These are phyloP conservation scores for Urocyon cinereoargenteus DNA, from an alignment of 2,797 vertebrate genomes.

Conservation along the genomic window DNA sequence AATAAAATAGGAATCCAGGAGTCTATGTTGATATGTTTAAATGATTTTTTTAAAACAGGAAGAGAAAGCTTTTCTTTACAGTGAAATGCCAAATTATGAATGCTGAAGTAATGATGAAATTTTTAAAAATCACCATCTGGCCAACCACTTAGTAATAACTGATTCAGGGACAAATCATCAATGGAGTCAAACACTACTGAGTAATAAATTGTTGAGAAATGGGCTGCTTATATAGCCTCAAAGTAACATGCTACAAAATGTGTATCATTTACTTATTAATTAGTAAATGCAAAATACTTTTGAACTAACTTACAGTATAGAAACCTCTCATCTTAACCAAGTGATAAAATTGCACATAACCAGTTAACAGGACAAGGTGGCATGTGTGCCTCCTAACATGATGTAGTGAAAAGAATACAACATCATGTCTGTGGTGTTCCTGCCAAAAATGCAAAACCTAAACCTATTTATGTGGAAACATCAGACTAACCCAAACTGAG, in stretches of 20 bases:
- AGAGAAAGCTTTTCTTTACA: conserved; percentile 45
- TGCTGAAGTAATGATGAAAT: conserved; percentile 51
- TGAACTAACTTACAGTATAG: conserved; percentile 14
- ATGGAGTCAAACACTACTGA: conserved; percentile 19
- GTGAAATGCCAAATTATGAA: conserved; percentile 59
- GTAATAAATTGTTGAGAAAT: conserved; percentile 40
- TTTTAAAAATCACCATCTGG: conserved; percentile 65
- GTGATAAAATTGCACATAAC: conserved; percentile 6
- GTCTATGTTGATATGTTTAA: background rate
- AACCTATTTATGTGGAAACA: conserved; percentile 35
- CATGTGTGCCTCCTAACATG: background rate
- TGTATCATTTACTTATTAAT: conserved; percentile 10
- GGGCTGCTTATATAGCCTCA: conserved; percentile 22
- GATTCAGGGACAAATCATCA: conserved; percentile 57
- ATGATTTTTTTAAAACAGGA: background rate
- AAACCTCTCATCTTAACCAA: conserved; percentile 23
- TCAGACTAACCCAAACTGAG: conserved; percentile 1
- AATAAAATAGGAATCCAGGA: conserved; percentile 53
- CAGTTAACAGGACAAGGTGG: background rate
- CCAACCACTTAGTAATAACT: conserved; percentile 60
- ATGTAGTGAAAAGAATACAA: background rate
- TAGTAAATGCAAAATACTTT: conserved; percentile 55
- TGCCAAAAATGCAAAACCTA: conserved; percentile 2
- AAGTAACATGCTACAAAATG: conserved; percentile 27
- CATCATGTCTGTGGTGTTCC: background rate